Percentiles rank a stretch among this genome's conserved stretches.
These are phyloP conservation scores for Fringilla coelebs DNA, from an alignment of 2,797 vertebrate genomes.

Conservation along the genomic window DNA sequence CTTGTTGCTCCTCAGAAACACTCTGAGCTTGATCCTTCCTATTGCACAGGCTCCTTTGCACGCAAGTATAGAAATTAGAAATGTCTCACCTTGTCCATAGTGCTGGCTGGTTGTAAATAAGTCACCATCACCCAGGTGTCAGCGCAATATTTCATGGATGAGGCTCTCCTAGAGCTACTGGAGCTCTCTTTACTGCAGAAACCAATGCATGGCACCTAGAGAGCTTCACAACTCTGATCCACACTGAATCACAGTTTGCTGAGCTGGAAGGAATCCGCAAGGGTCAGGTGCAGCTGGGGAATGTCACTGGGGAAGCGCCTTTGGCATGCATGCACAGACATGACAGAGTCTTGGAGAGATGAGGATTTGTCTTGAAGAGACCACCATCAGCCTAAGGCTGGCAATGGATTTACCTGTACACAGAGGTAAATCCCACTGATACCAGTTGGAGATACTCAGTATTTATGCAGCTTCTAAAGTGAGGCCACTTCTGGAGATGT, in stretches of 20 bases:
- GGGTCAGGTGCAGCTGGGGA: rapidly evolving
- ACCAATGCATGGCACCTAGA: not conserved
- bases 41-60: not conserved
- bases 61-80: not conserved
- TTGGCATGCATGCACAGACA: not conserved
- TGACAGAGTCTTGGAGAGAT: not conserved
- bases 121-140: not conserved
- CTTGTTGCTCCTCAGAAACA: not conserved
- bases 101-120: not conserved
- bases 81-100: not conserved
- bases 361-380: not conserved
- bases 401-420: not conserved
- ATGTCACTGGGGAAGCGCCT: not conserved
- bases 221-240: not conserved
- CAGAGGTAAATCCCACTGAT: not conserved
- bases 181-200: not conserved
- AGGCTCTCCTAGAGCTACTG: not conserved
- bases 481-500: not conserved
- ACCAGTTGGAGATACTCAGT: not conserved
- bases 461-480: not conserved
- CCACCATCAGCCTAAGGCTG: not conserved
- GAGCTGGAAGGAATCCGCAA: not conserved
- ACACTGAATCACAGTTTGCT: not conserved
- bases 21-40: not conserved
- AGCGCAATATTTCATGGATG: not conserved